Percentiles rank a stretch among this genome's conserved stretches.
Conservation (phyloP, 1,140 invertebrate species). For the Ceratosolen fusciceps region DNA sequence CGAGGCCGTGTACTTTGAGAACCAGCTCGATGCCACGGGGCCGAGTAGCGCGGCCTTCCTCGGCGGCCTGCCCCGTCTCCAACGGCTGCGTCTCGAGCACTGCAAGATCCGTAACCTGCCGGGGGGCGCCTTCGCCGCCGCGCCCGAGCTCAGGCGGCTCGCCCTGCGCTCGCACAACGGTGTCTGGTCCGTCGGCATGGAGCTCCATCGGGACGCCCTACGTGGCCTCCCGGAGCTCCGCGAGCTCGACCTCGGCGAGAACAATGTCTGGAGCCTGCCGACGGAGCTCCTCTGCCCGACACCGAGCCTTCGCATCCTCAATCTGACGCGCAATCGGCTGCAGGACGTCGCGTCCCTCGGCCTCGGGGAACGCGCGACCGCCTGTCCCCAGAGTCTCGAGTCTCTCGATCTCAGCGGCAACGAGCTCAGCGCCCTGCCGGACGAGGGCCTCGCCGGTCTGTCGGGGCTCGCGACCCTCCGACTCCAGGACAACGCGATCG, state of each 20-base stretch:
- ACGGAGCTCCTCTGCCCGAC: constrained; percentile 82
- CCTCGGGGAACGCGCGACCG: constrained; percentile 76
- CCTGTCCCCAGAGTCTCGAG: constrained; percentile 78
- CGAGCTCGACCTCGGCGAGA: constrained; percentile 81
- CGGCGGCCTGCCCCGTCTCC: constrained; percentile 76
- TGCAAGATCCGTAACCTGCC: constrained; percentile 86
- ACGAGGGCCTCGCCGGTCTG: constrained; percentile 79
- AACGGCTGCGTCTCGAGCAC: constrained; percentile 80
- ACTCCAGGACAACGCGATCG: constrained; percentile 82
- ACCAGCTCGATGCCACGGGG: constrained; percentile 69
- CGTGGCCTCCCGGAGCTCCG: constrained; percentile 78
- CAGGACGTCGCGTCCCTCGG: constrained; percentile 82
- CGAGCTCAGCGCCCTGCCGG: constrained; percentile 78
- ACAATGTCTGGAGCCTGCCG: constrained; percentile 86
- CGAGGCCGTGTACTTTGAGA: constrained; percentile 85
- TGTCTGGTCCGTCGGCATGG: constrained; percentile 86
- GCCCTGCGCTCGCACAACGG: constrained; percentile 83
- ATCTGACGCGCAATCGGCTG: constrained; percentile 84
- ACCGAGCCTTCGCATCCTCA: constrained; percentile 78
- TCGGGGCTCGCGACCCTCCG: constrained; percentile 77
- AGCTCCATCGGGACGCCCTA: constrained; percentile 80
- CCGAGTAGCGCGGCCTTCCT: constrained; percentile 72
- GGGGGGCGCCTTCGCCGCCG: constrained; percentile 76
- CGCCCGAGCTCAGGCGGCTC: constrained; percentile 78
- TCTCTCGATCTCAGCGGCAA: constrained; percentile 83